phyloP scores from a whole-genome alignment of 2,113 vertebrate genomes.

The Zosterops japonicus region DNA sequence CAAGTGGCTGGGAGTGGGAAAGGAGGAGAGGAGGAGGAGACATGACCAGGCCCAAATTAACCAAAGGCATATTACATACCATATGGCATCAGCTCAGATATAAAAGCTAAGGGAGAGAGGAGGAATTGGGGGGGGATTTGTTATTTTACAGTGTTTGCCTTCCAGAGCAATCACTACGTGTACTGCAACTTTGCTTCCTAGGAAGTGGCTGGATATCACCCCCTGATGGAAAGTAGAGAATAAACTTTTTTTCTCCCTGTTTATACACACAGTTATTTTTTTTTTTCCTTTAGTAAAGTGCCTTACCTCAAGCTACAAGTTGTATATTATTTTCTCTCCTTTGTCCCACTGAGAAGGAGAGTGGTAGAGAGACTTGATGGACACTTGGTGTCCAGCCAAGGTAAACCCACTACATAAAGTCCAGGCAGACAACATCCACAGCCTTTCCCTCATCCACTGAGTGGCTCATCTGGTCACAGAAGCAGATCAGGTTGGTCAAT shows the following conservation, averaged over 20 bases:
- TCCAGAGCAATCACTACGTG: fast-evolving
- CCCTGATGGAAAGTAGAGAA: not conserved
- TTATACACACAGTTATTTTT: not conserved
- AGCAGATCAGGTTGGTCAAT: not conserved
- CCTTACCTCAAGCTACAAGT: not conserved
- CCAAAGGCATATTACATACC: not conserved
- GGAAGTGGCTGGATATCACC: not conserved
- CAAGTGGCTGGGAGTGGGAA: not conserved
- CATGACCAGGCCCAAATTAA: not conserved
- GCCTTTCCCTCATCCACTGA: not conserved
- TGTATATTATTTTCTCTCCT: not conserved
- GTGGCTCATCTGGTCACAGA: not conserved
- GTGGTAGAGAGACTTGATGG: not conserved
- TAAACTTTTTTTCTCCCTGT: not conserved
- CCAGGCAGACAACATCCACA: not conserved
- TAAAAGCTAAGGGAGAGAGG: not conserved
- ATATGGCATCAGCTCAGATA: not conserved
- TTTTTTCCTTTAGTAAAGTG: not conserved
- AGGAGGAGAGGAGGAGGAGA: not conserved
- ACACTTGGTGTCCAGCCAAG: not conserved
- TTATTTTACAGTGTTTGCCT: not conserved
- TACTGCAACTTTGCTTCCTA: not conserved
- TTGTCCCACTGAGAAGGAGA: not conserved
- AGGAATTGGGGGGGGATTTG: not conserved
- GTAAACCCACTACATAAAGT: not conserved